Conservation (phyloP, 2,113 vertebrate species). For the Alligator mississippiensis region DNA sequence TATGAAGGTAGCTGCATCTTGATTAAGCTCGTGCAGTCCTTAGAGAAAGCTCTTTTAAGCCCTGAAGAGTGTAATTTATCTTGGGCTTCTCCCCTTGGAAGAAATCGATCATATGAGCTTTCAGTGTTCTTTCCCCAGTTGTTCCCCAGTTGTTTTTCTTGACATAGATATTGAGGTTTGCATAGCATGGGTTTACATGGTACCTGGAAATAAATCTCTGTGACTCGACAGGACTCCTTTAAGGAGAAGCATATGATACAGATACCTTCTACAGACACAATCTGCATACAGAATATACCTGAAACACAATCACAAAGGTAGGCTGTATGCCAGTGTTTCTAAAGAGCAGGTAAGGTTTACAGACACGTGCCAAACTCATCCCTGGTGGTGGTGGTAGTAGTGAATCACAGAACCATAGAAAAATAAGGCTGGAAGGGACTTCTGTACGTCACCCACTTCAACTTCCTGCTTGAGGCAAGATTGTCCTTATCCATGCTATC, state of each 20-base stretch:
- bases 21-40: constrained; percentile 52
- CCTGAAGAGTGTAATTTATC: constrained; percentile 40
- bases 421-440: too few relatives aligned
- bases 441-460: too few relatives aligned
- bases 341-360: neutral
- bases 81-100: neutral
- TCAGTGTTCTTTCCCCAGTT: neutral
- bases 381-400: too few relatives aligned
- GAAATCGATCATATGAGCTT: constrained; percentile 24
- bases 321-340: neutral
- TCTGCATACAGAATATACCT: constrained; percentile 51
- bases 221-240: neutral
- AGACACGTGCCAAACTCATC: neutral
- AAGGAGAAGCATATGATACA: constrained; percentile 38
- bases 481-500: too few relatives aligned
- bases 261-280: constrained; percentile 26
- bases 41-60: constrained; percentile 43
- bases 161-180: constrained; percentile 28
- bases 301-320: constrained; percentile 10
- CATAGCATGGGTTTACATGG: neutral
- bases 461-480: too few relatives aligned
- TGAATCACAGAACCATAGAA: too few relatives aligned
- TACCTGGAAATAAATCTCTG: constrained; percentile 30
- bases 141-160: neutral
- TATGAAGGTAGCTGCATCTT: constrained; percentile 31